These are phyloP conservation scores for Ormyrus rosae DNA, from an alignment of 2,888 invertebrate genomes.

Conservation along the genomic window DNA sequence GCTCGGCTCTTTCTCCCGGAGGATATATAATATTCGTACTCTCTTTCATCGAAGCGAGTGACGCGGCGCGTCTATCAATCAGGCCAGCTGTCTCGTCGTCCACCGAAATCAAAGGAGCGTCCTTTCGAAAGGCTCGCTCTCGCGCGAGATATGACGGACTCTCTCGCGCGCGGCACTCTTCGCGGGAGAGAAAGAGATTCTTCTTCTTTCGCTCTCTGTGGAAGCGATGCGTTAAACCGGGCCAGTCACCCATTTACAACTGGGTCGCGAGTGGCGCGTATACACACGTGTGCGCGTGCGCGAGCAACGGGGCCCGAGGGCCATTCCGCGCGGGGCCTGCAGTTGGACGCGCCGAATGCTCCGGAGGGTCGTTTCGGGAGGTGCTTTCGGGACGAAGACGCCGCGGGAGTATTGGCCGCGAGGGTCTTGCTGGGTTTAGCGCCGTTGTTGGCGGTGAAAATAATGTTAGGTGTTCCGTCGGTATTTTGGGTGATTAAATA, in stretches of 20 bases:
- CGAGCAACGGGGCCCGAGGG: neutral
- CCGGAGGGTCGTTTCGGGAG: too few species aligned
- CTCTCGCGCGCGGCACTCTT: too few species aligned
- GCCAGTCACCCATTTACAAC: conserved; percentile 73
- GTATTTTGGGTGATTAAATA: too few species aligned
- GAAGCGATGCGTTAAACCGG: conserved; percentile 65
- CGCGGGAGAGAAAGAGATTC: conserved; percentile 55
- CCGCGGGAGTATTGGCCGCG: too few species aligned
- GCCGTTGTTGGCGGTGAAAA: too few species aligned
- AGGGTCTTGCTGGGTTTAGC: too few species aligned
- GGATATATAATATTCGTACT: too few species aligned
- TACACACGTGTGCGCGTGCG: neutral
- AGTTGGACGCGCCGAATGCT: too few species aligned
- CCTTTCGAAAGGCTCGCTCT: neutral
- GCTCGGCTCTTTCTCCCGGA: too few species aligned
- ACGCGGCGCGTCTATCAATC: neutral
- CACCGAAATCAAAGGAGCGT: conserved; percentile 19
- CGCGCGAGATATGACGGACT: too few species aligned
- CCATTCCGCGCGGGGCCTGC: neutral
- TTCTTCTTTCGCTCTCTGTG: conserved; percentile 16
- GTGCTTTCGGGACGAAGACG: too few species aligned
- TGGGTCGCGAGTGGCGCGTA: conserved; percentile 64
- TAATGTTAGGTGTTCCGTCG: too few species aligned
- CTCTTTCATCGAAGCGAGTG: neutral
- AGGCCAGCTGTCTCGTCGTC: neutral